Evolutionary conservation across 2,797 vertebrate species (phyloP), one percentile per base, ranked within the genome.

Genomic region (Artibeus lituratus): DNA sequence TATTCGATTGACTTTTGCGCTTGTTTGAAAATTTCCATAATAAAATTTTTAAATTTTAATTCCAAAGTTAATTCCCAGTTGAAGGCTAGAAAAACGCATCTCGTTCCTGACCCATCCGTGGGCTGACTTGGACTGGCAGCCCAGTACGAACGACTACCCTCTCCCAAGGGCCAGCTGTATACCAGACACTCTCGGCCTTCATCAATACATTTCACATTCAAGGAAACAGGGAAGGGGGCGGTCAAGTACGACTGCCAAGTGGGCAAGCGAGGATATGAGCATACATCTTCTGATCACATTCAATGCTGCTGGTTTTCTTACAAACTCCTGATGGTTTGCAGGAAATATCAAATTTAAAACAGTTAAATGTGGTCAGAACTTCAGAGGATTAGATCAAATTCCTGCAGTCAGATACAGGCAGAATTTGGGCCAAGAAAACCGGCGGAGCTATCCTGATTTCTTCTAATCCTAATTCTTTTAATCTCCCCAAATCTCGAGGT

Each of bases 61-160:
- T 95, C 81, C 91, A 86, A 82, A 92, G 70, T 72, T 49, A 85
- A 95, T 85, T 69, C 53, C 22, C 15, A 89, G 37, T 16, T 44
- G 11, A 72, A 78, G n/a, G 22, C 62, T 89, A 11, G 2, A 57
- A 95, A 67, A 89, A 83, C 2, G 2, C n/a, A 74, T 10, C 11
- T 39, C 35, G 55, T 35, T 57, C 81, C 15, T 70, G 49, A 74
- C 69, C 42, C 32, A 21, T 11, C 15, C 1, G 0, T 8, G 14
- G 57, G 69, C 55, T 11, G 32, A 44, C 14, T 4, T 65, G 29
- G 37, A 53, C 0, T 2, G 72, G 26, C 2, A 4, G 5, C 10
- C 10, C 51, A 72, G 12, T 12, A 12, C 6, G 6, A 44, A 12
- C 5, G 7, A 44, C 70, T n/a, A 22, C 10, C 16, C 32, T 74